phyloP scores from a whole-genome alignment of 2,888 invertebrate genomes.

The Alitta virens region DNA sequence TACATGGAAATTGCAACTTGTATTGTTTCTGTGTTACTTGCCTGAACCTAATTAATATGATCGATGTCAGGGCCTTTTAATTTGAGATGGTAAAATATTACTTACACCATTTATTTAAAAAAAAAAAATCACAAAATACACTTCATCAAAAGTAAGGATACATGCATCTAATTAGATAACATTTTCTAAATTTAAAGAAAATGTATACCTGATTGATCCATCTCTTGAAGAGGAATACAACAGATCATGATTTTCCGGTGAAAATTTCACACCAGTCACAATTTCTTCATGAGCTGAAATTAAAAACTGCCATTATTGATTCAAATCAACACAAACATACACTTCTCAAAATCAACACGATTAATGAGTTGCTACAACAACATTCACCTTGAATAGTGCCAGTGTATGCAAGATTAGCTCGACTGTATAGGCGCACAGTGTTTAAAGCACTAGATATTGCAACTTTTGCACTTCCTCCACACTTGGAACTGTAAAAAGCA shows the following conservation, averaged over 20 bases:
- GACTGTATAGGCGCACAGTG: conserved; percentile 34
- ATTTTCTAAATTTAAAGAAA: too few species aligned
- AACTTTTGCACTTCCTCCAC: conserved; percentile 24
- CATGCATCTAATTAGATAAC: too few species aligned
- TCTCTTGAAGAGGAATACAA: neutral
- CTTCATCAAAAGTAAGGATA: too few species aligned
- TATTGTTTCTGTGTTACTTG: too few species aligned
- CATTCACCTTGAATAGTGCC: conserved; percentile 35
- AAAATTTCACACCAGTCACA: neutral
- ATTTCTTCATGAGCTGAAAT: neutral
- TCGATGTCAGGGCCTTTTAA: too few species aligned
- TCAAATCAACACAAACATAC: neutral
- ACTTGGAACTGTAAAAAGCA: neutral
- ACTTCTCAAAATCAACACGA: too few species aligned
- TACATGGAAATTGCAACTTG: too few species aligned
- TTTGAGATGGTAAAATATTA: too few species aligned
- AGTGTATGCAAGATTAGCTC: conserved; percentile 29
- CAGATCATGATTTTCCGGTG: neutral
- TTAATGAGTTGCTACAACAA: too few species aligned
- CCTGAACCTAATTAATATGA: too few species aligned
- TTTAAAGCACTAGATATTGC: conserved; percentile 42
- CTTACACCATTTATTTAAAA: too few species aligned
- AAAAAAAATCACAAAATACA: too few species aligned
- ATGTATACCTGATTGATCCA: neutral
- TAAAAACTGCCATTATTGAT: neutral